Evolutionary conservation across 2,888 invertebrate genomes (phyloP).

Genomic region (Ormyrus thymus): DNA sequence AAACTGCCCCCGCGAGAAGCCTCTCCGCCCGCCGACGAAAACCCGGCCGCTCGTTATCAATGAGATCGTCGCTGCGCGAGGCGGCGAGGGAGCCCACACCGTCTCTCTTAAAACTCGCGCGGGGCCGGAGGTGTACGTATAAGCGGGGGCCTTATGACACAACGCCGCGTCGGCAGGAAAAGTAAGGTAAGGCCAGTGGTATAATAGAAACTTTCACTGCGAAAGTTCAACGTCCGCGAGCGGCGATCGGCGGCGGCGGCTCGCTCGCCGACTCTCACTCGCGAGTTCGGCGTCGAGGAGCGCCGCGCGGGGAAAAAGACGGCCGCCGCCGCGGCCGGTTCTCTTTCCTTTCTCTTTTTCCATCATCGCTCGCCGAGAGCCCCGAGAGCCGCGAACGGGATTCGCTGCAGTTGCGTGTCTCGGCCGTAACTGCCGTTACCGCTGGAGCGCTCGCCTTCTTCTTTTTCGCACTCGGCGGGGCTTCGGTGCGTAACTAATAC

Average conservation of each 20-base stretch:
- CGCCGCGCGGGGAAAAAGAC: no score
- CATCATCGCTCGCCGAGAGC: constrained; percentile 19
- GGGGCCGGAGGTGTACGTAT: background rate
- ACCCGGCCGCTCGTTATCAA: no score
- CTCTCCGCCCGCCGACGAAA: no score
- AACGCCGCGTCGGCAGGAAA: constrained; percentile 68
- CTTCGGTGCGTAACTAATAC: background rate
- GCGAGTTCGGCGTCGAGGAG: no score
- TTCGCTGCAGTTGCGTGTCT: background rate
- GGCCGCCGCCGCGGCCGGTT: constrained; percentile 56
- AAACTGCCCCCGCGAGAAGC: background rate
- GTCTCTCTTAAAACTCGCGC: background rate
- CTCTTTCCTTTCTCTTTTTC: constrained; percentile 58
- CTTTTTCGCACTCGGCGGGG: background rate
- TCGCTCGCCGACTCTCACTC: constrained; percentile 66
- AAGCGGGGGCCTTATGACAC: constrained; percentile 67
- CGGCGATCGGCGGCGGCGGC: constrained; percentile 2
- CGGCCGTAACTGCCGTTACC: constrained; percentile 19
- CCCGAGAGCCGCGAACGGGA: background rate
- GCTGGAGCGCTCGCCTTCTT: background rate
- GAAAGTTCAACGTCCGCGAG: constrained; percentile 72
- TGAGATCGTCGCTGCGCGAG: no score
- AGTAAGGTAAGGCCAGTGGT: constrained; percentile 75
- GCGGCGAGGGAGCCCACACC: no score
- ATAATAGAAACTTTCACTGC: constrained; percentile 75